Conservation (phyloP, 53 echinoderm and acorn worm genomes). For the Pentamera pediparva region DNA sequence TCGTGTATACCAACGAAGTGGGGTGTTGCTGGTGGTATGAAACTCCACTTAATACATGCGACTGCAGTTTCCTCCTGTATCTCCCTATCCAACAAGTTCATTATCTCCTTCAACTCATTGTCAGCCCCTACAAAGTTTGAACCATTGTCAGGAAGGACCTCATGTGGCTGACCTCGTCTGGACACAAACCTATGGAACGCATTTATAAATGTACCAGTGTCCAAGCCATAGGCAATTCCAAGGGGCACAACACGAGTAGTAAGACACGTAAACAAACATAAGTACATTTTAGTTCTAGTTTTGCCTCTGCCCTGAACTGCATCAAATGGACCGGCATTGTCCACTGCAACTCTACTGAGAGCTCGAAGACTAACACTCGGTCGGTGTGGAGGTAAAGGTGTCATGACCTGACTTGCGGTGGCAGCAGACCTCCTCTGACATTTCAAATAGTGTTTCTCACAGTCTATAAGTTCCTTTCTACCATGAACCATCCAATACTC, state of each 20-base stretch:
- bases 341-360: conserved; percentile 27
- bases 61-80: too few relatives aligned
- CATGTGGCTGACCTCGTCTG: conserved; percentile 11
- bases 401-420: conserved; percentile 8
- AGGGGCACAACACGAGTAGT: conserved; percentile 24
- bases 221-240: conserved; percentile 29
- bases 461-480: conserved; percentile 23
- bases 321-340: conserved; percentile 30
- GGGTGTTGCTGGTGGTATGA: too few relatives aligned
- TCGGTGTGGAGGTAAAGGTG: conserved; percentile 5
- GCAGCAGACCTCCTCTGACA: neutral
- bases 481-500: conserved; percentile 14
- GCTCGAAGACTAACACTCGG: neutral
- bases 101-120: conserved; percentile 3
- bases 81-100: neutral
- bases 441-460: neutral
- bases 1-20: too few relatives aligned
- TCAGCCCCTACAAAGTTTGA: conserved; percentile 30
- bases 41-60: too few relatives aligned
- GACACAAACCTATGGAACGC: conserved; percentile 17
- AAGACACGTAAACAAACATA: conserved; percentile 31
- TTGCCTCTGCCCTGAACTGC: conserved; percentile 33
- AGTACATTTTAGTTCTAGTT: conserved; percentile 11
- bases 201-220: conserved; percentile 23
- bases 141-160: conserved; percentile 24